phyloP scores from a whole-genome alignment of 2,888 invertebrate genomes.

The Encarsia formosa region DNA sequence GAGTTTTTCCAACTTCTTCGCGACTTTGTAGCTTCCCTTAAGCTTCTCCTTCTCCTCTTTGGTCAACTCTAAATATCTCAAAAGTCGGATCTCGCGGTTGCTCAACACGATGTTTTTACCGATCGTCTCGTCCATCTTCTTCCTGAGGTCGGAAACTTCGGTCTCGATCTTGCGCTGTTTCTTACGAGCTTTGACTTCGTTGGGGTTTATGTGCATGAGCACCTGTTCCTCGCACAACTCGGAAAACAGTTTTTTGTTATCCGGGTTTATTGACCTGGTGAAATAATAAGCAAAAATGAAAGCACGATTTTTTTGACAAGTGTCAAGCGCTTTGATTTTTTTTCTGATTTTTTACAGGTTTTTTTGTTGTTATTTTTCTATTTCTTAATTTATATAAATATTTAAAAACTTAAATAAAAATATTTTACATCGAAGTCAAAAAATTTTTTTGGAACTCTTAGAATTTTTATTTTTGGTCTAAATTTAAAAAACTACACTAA shows the following conservation, averaged over 20 bases:
- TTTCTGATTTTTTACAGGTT: no score
- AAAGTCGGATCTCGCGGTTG: constrained; percentile 83
- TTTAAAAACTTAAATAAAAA: no score
- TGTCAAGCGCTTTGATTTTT: no score
- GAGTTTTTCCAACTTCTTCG: constrained; percentile 85
- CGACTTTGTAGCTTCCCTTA: constrained; percentile 82
- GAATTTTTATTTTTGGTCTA: no score
- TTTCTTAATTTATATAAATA: no score
- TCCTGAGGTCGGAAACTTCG: constrained; percentile 81
- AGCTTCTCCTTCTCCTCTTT: constrained; percentile 90
- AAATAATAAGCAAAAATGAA: neutral
- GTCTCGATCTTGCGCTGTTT: constrained; percentile 87
- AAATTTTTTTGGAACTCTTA: no score
- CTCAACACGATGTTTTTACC: constrained; percentile 82
- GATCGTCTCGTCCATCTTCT: constrained; percentile 73
- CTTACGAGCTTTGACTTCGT: constrained; percentile 80
- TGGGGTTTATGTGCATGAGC: constrained; percentile 75
- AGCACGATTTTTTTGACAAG: neutral
- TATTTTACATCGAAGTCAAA: no score
- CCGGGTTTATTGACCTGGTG: constrained; percentile 63
- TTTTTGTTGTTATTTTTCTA: no score
- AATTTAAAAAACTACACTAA: no score
- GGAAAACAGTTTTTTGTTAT: constrained; percentile 69
- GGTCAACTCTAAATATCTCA: constrained; percentile 84
- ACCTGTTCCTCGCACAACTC: constrained; percentile 85